Evolutionary conservation across 2,113 vertebrate genomes (phyloP).

Genomic region (Leucopsar rothschildi): DNA sequence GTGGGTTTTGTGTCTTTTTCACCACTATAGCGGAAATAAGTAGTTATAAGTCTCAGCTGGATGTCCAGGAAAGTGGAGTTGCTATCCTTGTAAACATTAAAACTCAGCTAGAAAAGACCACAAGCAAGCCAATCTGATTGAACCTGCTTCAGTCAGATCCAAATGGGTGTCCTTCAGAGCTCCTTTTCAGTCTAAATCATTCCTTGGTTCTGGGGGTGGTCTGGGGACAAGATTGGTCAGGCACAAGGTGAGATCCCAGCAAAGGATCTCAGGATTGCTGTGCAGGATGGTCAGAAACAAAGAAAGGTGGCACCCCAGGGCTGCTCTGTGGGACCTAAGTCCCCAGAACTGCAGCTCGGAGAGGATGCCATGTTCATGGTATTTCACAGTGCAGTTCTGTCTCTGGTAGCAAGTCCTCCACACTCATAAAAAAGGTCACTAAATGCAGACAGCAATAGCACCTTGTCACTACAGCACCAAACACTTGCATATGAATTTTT

Average conservation of each 20-base stretch:
- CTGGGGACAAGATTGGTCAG: not conserved
- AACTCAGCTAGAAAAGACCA: not conserved
- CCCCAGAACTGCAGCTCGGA: not conserved
- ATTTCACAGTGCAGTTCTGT: not conserved
- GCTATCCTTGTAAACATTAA: not conserved
- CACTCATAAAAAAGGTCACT: not conserved
- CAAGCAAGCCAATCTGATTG: not conserved
- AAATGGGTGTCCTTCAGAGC: fast-evolving
- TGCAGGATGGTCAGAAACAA: not conserved
- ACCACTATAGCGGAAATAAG: not conserved
- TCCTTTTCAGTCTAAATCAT: not conserved
- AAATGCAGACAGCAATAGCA: not conserved
- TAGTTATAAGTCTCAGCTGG: not conserved
- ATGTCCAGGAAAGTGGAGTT: not conserved
- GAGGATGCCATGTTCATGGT: not conserved
- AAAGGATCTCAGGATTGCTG: not conserved
- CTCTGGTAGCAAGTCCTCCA: not conserved
- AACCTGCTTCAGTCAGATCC: not conserved
- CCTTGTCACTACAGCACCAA: constrained; percentile 31
- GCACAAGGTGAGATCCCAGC: not conserved
- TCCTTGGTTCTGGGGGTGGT: not conserved
- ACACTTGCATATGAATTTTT: constrained; percentile 35
- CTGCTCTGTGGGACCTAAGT: not conserved
- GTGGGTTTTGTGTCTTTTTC: not conserved
- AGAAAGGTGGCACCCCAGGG: not conserved